phyloP scores from a whole-genome alignment of 2,113 vertebrate genomes.

The Pachycephala philippinensis region DNA sequence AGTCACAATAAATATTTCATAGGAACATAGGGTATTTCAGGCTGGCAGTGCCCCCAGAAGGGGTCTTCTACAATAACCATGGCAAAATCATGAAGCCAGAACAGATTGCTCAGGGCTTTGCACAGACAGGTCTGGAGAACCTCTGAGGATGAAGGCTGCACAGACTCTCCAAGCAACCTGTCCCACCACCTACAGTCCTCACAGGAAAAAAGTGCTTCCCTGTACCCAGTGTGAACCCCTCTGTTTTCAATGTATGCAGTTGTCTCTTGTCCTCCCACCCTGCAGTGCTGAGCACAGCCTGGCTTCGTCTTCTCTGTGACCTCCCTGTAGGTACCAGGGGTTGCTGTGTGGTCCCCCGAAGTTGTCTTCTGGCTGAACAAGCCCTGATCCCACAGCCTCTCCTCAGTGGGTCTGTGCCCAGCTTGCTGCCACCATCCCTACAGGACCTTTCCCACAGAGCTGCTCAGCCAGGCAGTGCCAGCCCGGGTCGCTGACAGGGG shows the following conservation, averaged over 20 bases:
- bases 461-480: neutral
- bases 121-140: neutral
- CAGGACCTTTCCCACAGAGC: neutral
- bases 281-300: neutral
- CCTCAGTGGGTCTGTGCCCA: neutral
- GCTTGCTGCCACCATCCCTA: neutral
- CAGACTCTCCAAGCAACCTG: neutral
- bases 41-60: neutral
- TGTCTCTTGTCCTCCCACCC: neutral
- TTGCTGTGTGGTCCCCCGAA: neutral
- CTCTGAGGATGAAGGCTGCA: neutral
- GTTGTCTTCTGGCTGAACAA: neutral
- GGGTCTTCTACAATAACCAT: accelerated
- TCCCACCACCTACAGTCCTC: neutral
- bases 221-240: neutral
- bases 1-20: neutral
- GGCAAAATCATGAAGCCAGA: neutral
- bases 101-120: neutral
- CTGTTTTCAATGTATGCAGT: accelerated
- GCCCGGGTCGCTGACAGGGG: accelerated
- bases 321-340: neutral
- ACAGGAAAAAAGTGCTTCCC: neutral
- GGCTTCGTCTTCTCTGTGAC: neutral
- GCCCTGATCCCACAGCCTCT: neutral
- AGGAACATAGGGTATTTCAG: neutral